These are phyloP conservation scores for Tenebrio molitor DNA, from an alignment of 1,140 invertebrate species.

Conservation along the genomic window DNA sequence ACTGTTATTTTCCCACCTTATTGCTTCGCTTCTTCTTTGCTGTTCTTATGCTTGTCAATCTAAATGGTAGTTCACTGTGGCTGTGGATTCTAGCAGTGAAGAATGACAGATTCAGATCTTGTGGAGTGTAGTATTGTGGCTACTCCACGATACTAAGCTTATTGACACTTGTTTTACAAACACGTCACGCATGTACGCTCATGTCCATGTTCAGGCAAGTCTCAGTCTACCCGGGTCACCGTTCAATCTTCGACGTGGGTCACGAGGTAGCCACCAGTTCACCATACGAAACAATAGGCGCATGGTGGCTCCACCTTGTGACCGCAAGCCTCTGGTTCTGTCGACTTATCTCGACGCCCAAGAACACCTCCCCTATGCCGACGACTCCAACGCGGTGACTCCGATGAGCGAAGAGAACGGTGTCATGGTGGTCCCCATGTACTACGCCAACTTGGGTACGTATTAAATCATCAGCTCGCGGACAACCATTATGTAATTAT, in stretches of 20 bases:
- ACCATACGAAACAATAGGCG: conserved; percentile 85
- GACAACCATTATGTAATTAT: conserved; percentile 26
- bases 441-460: conserved; percentile 83
- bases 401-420: conserved; percentile 98
- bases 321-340: conserved; percentile 93
- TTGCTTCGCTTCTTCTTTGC: conserved; percentile 12
- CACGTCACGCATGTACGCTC: conserved; percentile 62
- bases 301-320: conserved; percentile 76
- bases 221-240: conserved; percentile 97
- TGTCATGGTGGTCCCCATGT: conserved; percentile 91
- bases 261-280: conserved; percentile 92
- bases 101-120: background rate
- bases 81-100: too few species aligned
- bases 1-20: conserved; percentile 7
- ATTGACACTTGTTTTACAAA: conserved; percentile 39
- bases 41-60: background rate
- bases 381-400: conserved; percentile 97
- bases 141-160: conserved; percentile 21
- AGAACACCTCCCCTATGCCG: conserved; percentile 96
- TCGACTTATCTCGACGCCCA: conserved; percentile 96
- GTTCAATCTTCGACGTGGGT: conserved; percentile 90
- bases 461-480: conserved; percentile 32
- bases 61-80: too few species aligned
- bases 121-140: conserved; percentile 4
- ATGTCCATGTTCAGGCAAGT: conserved; percentile 82